Percentiles rank a stretch among this genome's conserved stretches.
phyloP scores from a whole-genome alignment of 92 coral and sea anemone genomes.

The Diadumene lineata region DNA sequence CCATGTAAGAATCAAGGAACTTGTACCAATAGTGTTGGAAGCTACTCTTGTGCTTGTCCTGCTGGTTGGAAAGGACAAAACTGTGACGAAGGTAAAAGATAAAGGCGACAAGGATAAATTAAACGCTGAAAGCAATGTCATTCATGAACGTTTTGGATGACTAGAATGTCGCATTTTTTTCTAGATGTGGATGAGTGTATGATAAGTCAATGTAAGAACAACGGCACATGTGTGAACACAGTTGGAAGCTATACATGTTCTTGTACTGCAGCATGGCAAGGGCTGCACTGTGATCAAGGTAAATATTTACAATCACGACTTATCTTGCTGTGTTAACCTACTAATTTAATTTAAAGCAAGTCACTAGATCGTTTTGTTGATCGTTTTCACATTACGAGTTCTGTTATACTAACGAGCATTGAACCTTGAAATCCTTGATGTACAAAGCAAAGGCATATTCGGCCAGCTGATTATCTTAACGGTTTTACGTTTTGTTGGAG shows the following conservation, averaged over 20 bases:
- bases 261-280: too few species aligned
- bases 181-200: slow-evolving; percentile 39
- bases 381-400: background rate
- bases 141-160: background rate
- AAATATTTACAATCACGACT: slow-evolving; percentile 5
- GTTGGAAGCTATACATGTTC: too few species aligned
- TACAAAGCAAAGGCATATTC: too few species aligned
- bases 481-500: slow-evolving; percentile 6
- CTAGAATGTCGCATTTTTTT: background rate
- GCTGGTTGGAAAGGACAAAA: too few species aligned
- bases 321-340: background rate
- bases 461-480: too few species aligned
- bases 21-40: too few species aligned
- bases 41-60: too few species aligned
- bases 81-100: slow-evolving; percentile 15
- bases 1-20: too few species aligned
- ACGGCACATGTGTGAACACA: too few species aligned
- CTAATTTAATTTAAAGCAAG: background rate
- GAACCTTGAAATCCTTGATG: background rate
- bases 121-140: background rate
- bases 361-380: background rate
- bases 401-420: background rate
- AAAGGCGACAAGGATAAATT: background rate
- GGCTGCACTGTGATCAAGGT: too few species aligned
- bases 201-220: slow-evolving; percentile 25